Evolutionary conservation across 2,113 vertebrate species (phyloP), one percentile per base, ranked within the genome.

Genomic region (Montifringilla adamsi): DNA sequence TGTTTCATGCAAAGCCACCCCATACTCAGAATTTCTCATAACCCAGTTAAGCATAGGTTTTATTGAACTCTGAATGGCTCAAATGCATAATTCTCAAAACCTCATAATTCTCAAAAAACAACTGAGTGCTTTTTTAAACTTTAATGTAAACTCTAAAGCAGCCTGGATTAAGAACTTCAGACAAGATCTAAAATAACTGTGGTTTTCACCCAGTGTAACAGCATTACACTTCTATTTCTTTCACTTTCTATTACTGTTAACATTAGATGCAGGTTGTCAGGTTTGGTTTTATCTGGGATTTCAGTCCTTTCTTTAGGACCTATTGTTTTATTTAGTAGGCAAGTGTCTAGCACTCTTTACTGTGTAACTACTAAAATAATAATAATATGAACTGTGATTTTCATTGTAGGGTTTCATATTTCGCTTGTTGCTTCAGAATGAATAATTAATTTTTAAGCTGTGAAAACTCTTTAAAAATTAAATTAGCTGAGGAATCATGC

Each of bases 341-440:
- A 72, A 94, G 22, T 41, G 4, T 41, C 55, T 44, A 62, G n/a
- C 63, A 72, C 24, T 56, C 15, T 53, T 75, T 93, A 33, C 56
- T 74, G 3, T 93, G 14, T 59, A n/a, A 35, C 33, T 91, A 35
- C 41, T 90, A 73, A 96, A 92, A 83, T 90, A 74, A 49, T 90
- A 74, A 49, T 82, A 84, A 83, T 60, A 31, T 30, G 68, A 79
- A 31, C 41, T 87, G n/a, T 90, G 63, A 28, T 72, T 87, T 91
- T 91, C 23, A 82, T 86, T 93, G 59, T 66, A 56, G 63, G 44
- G 13, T 93, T 80, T 75, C 53, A 2, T 49, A 62, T 81, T 96
- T 66, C 93, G 27, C 62, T 90, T 85, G n/a, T 93, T 94, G 41
- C 31, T 89, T 93, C 27, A 92, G 60, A 95, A 82, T 91, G 56